These are phyloP conservation scores for Lasioglossum figueresi DNA, from an alignment of 2,888 invertebrate genomes.

Conservation along the genomic window DNA sequence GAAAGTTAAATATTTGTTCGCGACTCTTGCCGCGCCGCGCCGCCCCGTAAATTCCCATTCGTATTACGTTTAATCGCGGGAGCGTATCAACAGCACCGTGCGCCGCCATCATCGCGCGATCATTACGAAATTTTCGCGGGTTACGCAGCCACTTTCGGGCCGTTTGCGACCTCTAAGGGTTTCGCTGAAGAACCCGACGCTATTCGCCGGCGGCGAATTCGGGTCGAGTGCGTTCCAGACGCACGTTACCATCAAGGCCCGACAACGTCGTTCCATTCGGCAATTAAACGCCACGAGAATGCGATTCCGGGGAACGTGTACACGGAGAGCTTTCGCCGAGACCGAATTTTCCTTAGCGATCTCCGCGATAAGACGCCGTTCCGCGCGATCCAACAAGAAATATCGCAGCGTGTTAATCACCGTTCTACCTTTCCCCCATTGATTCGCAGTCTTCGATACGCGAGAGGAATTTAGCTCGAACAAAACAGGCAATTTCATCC, in stretches of 20 bases:
- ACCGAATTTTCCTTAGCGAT: slow-evolving; percentile 3
- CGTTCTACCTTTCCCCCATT: background rate
- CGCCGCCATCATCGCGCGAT: background rate
- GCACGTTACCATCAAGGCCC: background rate
- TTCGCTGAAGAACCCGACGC: background rate
- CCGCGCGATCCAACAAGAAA: background rate
- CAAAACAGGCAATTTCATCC: background rate
- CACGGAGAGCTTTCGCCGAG: background rate
- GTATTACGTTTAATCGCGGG: background rate
- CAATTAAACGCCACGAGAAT: slow-evolving; percentile 47
- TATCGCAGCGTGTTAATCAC: background rate
- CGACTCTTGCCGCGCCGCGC: background rate
- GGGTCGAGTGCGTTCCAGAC: background rate
- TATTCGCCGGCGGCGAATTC: background rate
- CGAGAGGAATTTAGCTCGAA: background rate
- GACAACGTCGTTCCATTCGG: slow-evolving; percentile 32
- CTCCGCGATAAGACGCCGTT: background rate
- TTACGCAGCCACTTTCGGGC: background rate
- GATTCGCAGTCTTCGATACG: background rate
- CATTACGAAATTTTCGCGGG: slow-evolving; percentile 3
- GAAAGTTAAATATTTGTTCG: background rate
- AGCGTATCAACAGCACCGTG: background rate
- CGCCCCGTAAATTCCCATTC: background rate
- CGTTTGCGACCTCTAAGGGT: background rate
- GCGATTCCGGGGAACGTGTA: slow-evolving; percentile 24